Conservation (phyloP, 2,888 invertebrate genomes). For the Epinotia demarniana region DNA sequence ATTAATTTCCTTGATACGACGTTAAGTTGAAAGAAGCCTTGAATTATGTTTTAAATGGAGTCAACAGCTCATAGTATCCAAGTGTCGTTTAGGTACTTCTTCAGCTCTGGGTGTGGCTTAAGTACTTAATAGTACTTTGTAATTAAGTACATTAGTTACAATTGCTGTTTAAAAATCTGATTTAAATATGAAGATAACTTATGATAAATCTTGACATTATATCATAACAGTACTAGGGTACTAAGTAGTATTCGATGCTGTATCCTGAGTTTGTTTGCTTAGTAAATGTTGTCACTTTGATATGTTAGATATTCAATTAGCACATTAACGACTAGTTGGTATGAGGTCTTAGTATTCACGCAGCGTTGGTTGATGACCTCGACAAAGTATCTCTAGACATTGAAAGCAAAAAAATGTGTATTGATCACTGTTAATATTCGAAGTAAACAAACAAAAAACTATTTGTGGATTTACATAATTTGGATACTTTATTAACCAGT, state of each 20-base stretch:
- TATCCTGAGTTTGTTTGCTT: not conserved
- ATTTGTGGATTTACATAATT: not conserved
- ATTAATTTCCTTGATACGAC: constrained; percentile 15
- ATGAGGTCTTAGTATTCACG: constrained; percentile 30
- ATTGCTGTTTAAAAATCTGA: not conserved
- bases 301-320: constrained; percentile 42
- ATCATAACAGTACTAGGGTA: not conserved
- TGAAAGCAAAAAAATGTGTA: not conserved
- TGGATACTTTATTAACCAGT: too few relatives aligned
- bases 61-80: not conserved
- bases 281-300: constrained; percentile 7
- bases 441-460: not conserved
- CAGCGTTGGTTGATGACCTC: constrained; percentile 23
- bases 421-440: not conserved
- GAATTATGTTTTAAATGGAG: not conserved
- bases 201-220: not conserved
- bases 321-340: constrained; percentile 35
- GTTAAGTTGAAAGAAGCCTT: not conserved
- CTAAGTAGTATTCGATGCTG: not conserved
- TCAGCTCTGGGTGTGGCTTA: not conserved
- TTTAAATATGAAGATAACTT: not conserved
- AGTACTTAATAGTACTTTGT: not conserved
- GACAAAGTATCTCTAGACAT: constrained; percentile 2
- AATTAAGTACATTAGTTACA: not conserved
- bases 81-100: not conserved